Conservation (phyloP, 2,888 invertebrate species). For the Allolobophora icterica region DNA sequence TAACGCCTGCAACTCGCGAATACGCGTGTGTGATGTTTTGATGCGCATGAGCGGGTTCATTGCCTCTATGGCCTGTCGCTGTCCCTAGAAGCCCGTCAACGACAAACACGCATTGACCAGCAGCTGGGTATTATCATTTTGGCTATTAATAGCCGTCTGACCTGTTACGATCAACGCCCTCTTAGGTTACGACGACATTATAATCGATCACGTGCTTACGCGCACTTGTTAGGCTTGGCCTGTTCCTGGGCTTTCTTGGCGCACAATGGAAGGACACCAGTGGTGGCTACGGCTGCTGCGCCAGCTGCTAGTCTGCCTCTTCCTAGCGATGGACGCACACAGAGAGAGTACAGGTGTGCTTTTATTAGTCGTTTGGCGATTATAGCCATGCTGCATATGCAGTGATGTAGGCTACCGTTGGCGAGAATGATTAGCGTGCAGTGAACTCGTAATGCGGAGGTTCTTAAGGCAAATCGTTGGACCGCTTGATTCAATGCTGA, state of each 20-base stretch:
- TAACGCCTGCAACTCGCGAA: not conserved
- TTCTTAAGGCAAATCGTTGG: not conserved
- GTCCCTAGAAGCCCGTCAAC: not conserved
- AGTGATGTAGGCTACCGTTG: no score
- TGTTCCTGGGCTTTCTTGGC: not conserved
- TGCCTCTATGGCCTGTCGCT: not conserved
- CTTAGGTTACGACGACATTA: no score
- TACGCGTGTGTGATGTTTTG: not conserved
- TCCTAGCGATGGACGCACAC: slow-evolving; percentile 17
- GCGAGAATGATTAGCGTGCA: not conserved
- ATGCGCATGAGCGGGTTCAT: not conserved
- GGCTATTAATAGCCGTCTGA: not conserved
- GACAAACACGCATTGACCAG: not conserved
- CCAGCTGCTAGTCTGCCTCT: not conserved
- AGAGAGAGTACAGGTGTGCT: not conserved
- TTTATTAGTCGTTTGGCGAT: not conserved
- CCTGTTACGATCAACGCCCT: no score
- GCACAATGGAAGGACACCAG: not conserved
- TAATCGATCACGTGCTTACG: not conserved
- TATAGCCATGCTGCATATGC: not conserved
- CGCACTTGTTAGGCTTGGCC: not conserved
- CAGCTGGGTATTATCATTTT: not conserved
- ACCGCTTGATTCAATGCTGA: not conserved
- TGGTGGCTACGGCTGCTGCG: not conserved
- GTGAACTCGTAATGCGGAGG: not conserved